Percentiles rank a stretch among this genome's conserved stretches.
Conservation (phyloP, 2,888 invertebrate species). For the Megastigmus dorsalis region DNA sequence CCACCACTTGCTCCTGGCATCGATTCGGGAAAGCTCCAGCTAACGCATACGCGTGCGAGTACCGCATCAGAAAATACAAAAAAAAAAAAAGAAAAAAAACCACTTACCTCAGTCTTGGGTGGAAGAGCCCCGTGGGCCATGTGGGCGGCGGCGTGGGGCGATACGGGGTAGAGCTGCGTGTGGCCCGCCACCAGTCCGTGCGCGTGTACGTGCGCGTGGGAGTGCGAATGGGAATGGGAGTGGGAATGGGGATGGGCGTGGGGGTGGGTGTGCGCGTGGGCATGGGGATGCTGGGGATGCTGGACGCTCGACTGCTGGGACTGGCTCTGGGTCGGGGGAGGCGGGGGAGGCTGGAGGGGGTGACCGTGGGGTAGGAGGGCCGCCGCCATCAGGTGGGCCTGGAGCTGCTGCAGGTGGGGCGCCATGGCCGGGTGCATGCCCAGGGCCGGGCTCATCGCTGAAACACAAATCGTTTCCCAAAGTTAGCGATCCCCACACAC, state of each 20-base stretch:
- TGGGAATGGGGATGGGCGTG: slow-evolving; percentile 53
- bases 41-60: slow-evolving; percentile 56
- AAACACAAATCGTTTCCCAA: too few species aligned
- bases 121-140: slow-evolving; percentile 56
- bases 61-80: too few species aligned
- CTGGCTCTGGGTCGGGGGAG: slow-evolving; percentile 30
- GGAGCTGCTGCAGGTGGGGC: slow-evolving; percentile 83
- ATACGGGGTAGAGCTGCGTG: slow-evolving; percentile 70
- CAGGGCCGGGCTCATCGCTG: slow-evolving; percentile 91
- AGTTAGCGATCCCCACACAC: too few species aligned
- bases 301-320: slow-evolving; percentile 54
- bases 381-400: slow-evolving; percentile 83
- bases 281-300: slow-evolving; percentile 32
- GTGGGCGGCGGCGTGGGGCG: slow-evolving; percentile 63
- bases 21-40: slow-evolving; percentile 48
- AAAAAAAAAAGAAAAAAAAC: too few species aligned
- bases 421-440: slow-evolving; percentile 80
- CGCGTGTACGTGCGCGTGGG: slow-evolving; percentile 65
- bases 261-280: slow-evolving; percentile 54
- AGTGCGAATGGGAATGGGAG: slow-evolving; percentile 58
- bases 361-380: slow-evolving; percentile 75
- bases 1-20: too few species aligned
- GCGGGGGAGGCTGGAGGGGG: slow-evolving; percentile 54
- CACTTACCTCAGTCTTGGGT: slow-evolving; percentile 69
- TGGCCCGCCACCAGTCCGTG: slow-evolving; percentile 69